phyloP scores from a whole-genome alignment of 2,797 vertebrate species.

The Neopelma chrysocephalum region DNA sequence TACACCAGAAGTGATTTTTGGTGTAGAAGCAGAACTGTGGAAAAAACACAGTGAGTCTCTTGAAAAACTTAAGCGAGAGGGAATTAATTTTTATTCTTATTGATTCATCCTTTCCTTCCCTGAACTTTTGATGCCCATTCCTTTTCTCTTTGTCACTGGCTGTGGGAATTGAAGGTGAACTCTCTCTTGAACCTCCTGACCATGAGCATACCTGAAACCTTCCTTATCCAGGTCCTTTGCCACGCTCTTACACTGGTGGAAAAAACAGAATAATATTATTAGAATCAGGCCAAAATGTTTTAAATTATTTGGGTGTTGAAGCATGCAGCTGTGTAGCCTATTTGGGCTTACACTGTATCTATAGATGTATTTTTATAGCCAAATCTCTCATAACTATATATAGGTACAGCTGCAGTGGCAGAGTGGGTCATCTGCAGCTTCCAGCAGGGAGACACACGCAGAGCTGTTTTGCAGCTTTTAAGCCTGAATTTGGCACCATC shows the following conservation, averaged over 20 bases:
- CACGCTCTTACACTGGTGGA: rapidly evolving
- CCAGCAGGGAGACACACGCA: neutral
- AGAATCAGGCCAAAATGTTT: neutral
- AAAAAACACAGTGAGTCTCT: neutral
- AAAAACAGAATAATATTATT: neutral
- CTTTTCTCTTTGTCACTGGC: neutral
- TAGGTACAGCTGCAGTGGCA: neutral
- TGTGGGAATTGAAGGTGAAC: neutral
- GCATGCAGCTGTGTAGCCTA: neutral
- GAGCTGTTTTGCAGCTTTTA: neutral
- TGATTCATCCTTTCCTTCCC: neutral
- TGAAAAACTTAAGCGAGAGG: neutral
- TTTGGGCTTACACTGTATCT: neutral
- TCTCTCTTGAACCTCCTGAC: neutral
- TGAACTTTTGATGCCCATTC: neutral
- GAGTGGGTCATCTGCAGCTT: neutral
- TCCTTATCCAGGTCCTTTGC: rapidly evolving
- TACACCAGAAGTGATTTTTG: neutral
- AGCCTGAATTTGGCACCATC: neutral
- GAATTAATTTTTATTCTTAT: neutral
- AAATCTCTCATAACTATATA: neutral
- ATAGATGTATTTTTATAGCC: neutral
- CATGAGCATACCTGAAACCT: neutral
- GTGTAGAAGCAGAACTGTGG: neutral
- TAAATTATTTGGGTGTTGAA: neutral